phyloP scores from a whole-genome alignment of 2,888 invertebrate genomes.

The Nipponacmea schrenckii region DNA sequence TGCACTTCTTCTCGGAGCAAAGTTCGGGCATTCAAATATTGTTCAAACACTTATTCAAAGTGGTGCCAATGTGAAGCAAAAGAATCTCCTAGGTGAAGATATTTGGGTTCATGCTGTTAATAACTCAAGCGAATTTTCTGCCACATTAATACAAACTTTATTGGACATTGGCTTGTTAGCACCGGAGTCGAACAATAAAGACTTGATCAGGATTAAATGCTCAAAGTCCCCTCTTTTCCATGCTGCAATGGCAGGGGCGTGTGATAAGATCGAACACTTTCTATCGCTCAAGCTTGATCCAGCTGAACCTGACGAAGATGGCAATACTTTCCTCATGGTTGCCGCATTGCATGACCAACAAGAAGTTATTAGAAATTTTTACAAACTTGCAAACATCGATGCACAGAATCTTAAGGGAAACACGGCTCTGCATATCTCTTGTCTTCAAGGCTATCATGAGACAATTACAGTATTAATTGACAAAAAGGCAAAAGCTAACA shows the following conservation, averaged over 20 bases:
- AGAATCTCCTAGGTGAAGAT: slow-evolving; percentile 58
- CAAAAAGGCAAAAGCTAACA: slow-evolving; percentile 56
- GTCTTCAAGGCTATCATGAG: slow-evolving; percentile 51
- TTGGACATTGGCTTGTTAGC: slow-evolving; percentile 2
- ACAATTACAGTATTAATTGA: slow-evolving; percentile 46
- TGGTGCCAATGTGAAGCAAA: slow-evolving; percentile 43
- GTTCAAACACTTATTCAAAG: slow-evolving; percentile 48
- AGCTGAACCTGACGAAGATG: slow-evolving; percentile 44
- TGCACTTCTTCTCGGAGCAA: slow-evolving; percentile 58
- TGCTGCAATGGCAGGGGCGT: slow-evolving; percentile 46
- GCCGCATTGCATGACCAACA: slow-evolving; percentile 56
- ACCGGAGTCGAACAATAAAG: slow-evolving; percentile 10
- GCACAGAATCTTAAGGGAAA: slow-evolving; percentile 54
- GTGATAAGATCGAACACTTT: slow-evolving; percentile 53
- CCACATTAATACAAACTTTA: slow-evolving; percentile 32
- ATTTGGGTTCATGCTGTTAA: slow-evolving; percentile 61
- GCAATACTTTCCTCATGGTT: slow-evolving; percentile 60
- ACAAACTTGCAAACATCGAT: slow-evolving; percentile 42
- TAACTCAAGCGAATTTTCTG: slow-evolving; percentile 47
- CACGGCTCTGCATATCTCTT: slow-evolving; percentile 64
- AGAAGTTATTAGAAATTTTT: slow-evolving; percentile 47
- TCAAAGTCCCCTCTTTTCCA: slow-evolving; percentile 47
- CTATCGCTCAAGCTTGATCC: slow-evolving; percentile 51
- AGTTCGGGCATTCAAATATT: slow-evolving; percentile 46
- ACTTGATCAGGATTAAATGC: slow-evolving; percentile 6